Conservation (phyloP, 2,113 vertebrate species). For the Lasiurus cinereus region DNA sequence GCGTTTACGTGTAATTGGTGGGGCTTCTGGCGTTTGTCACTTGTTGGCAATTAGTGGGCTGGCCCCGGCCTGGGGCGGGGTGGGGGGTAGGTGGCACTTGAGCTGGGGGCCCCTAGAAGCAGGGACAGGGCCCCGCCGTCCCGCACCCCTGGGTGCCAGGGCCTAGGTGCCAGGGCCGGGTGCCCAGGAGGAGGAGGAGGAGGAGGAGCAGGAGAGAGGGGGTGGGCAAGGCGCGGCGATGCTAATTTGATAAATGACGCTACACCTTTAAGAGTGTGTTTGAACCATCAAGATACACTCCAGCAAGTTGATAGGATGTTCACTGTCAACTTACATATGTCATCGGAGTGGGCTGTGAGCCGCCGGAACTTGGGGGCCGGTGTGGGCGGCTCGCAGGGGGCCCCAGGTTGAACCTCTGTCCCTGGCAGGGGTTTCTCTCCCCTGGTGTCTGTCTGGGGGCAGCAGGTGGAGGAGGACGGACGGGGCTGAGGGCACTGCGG, state of each 20-base stretch:
- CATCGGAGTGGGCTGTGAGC: conserved; percentile 77
- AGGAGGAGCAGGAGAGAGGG: not conserved
- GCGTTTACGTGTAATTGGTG: conserved; percentile 87
- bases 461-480: not conserved
- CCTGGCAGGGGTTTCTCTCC: not conserved
- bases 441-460: too few relatives aligned
- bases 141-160: not conserved
- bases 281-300: conserved; percentile 86
- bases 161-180: not conserved
- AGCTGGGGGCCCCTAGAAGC: not conserved
- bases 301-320: conserved; percentile 85
- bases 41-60: conserved; percentile 82
- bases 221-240: conserved; percentile 34
- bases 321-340: conserved; percentile 85
- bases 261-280: conserved; percentile 85
- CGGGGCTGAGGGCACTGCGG: not conserved
- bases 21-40: conserved; percentile 86
- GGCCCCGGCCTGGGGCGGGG: conserved; percentile 68
- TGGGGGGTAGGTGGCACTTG: not conserved
- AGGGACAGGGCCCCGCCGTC: not conserved
- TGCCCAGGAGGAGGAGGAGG: not conserved
- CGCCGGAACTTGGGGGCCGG: not conserved
- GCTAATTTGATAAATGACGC: conserved; percentile 84
- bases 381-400: too few relatives aligned
- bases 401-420: conserved; percentile 14